Evolutionary conservation across 2,888 invertebrate species (phyloP).

Genomic region (Scaptomyza caliginosa): DNA sequence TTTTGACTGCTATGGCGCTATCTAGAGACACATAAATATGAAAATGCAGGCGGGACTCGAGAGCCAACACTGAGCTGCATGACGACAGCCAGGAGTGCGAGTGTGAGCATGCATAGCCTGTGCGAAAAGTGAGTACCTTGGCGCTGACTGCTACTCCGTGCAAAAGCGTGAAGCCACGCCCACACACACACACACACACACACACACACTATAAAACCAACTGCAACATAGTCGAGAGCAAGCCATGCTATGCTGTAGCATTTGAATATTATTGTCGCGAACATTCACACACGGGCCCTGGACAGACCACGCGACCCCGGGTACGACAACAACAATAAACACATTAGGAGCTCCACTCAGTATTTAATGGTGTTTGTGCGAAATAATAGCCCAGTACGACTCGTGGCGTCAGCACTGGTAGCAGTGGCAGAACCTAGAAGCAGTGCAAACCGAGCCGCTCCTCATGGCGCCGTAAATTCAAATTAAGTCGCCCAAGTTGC

Average conservation of each 20-base stretch:
- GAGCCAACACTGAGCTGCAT: slow-evolving; percentile 46
- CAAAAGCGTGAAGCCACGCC: slow-evolving; percentile 62
- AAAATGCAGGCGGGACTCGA: slow-evolving; percentile 71
- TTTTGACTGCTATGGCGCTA: slow-evolving; percentile 71
- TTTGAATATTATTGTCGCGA: slow-evolving; percentile 78
- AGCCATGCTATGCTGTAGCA: slow-evolving; percentile 55
- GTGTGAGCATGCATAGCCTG: slow-evolving; percentile 8
- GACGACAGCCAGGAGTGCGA: slow-evolving; percentile 21
- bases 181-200: slow-evolving; percentile 16
- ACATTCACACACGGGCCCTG: slow-evolving; percentile 35
- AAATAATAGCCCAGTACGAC: slow-evolving; percentile 67
- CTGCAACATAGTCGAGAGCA: slow-evolving; percentile 30
- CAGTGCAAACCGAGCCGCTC: slow-evolving; percentile 51
- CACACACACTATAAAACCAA: slow-evolving; percentile 3
- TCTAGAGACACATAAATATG: slow-evolving; percentile 78
- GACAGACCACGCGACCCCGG: slow-evolving; percentile 44
- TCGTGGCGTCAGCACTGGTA: slow-evolving; percentile 3
- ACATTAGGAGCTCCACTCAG: slow-evolving; percentile 56
- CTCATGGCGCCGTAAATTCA: slow-evolving; percentile 75
- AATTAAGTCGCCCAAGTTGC: slow-evolving; percentile 79
- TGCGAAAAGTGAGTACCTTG: slow-evolving; percentile 51
- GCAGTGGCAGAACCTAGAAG: slow-evolving; percentile 11
- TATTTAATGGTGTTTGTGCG: slow-evolving; percentile 76
- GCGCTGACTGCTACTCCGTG: slow-evolving; percentile 55
- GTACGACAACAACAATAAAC: slow-evolving; percentile 50